These are phyloP conservation scores for Proterorhinus semilunaris DNA, from an alignment of 2,113 vertebrate genomes.

Conservation along the genomic window DNA sequence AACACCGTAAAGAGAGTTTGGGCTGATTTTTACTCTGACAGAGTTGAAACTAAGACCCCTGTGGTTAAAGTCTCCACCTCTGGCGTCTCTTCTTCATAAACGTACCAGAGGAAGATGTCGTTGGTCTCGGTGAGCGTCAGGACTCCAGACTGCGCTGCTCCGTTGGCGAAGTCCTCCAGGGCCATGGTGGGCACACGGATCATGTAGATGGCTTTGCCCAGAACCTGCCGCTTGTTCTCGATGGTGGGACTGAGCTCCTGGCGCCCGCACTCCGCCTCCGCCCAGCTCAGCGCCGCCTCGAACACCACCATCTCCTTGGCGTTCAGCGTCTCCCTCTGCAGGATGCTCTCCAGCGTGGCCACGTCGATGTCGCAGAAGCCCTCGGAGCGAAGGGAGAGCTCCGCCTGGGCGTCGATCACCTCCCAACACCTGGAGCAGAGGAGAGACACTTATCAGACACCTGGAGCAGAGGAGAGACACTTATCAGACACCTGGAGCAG, in stretches of 20 bases:
- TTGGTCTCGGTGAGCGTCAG: constrained; percentile 95
- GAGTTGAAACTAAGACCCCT: too few relatives aligned
- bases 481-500: too few relatives aligned
- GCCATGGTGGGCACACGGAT: constrained; percentile 94
- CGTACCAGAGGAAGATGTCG: constrained; percentile 93
- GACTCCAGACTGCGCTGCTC: constrained; percentile 91
- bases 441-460: too few relatives aligned
- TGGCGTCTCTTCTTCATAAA: too few relatives aligned
- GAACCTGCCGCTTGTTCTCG: constrained; percentile 90
- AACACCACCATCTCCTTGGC: constrained; percentile 97
- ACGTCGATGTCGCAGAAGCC: constrained; percentile 97
- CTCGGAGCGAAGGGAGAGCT: constrained; percentile 93
- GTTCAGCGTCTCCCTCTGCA: constrained; percentile 93
- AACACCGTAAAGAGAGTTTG: too few relatives aligned
- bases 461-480: too few relatives aligned
- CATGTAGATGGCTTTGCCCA: constrained; percentile 94
- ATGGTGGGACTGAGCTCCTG: constrained; percentile 83
- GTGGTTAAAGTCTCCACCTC: too few relatives aligned
- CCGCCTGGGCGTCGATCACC: constrained; percentile 96
- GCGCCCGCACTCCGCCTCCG: constrained; percentile 91
- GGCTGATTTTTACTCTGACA: too few relatives aligned
- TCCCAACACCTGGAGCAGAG: constrained; percentile 83
- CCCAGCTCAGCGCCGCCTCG: constrained; percentile 93
- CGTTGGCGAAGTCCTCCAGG: constrained; percentile 94
- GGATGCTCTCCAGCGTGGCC: constrained; percentile 93